phyloP scores from a whole-genome alignment of 2,797 vertebrate species.

The Rhodeus uyekii region DNA sequence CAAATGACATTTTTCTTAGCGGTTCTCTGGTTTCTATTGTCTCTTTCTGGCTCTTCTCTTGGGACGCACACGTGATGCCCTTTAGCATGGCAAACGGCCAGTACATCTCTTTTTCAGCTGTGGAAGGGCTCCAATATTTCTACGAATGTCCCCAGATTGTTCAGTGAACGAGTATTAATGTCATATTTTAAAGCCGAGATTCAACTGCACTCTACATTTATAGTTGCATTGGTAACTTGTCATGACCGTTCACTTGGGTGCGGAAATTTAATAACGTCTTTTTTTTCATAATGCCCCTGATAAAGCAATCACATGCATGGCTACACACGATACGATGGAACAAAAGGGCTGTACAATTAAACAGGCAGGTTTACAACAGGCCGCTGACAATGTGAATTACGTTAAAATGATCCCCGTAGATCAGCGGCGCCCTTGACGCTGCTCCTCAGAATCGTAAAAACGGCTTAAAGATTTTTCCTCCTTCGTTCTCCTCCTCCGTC shows the following conservation, averaged over 20 bases:
- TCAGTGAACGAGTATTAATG: constrained; percentile 7
- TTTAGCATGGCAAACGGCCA: constrained; percentile 35
- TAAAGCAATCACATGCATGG: constrained; percentile 46
- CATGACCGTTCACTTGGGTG: constrained; percentile 26
- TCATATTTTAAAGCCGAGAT: not conserved
- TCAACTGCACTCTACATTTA: constrained; percentile 14
- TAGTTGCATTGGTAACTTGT: constrained; percentile 22
- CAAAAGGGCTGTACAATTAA: constrained; percentile 43
- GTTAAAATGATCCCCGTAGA: constrained; percentile 30
- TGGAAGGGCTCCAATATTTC: not conserved
- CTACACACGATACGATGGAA: constrained; percentile 29
- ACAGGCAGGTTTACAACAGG: constrained; percentile 39
- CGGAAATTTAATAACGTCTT: constrained; percentile 40
- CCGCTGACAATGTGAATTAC: constrained; percentile 22
- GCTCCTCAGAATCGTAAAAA: constrained; percentile 24
- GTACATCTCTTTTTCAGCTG: constrained; percentile 28
- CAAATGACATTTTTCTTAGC: constrained; percentile 32
- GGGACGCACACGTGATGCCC: constrained; percentile 12
- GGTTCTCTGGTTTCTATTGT: constrained; percentile 35
- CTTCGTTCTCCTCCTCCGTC: constrained; percentile 6
- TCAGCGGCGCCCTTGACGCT: constrained; percentile 1
- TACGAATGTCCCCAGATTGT: not conserved
- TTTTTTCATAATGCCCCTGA: constrained; percentile 29
- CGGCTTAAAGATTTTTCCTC: constrained; percentile 12
- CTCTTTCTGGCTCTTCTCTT: constrained; percentile 26